Evolutionary conservation across 2,888 invertebrate genomes (phyloP), one percentile per base, ranked within the genome.

Genomic region (Tipula lateralis): DNA sequence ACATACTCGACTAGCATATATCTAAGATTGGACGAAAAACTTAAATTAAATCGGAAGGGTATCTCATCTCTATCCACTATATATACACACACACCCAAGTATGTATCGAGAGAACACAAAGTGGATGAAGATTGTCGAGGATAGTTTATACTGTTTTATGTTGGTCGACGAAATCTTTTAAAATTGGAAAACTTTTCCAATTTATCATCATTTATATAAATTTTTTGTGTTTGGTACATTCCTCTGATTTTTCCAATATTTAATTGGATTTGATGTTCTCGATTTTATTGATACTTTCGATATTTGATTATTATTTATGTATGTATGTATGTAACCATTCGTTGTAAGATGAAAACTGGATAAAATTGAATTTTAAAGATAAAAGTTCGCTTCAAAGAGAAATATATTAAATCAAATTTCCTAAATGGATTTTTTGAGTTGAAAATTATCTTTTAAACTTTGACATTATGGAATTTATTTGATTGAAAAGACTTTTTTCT

Each of bases 131-230:
- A 66, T 66, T 66, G 66, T 66, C 66, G 66, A 66, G 66, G 9
- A 66, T 66, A 66, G 66, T 66, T 66, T 66, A 66, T 9, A 1
- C 19, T 66, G 7, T 66, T n/a, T n/a, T n/a, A n/a, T 66, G 24
- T 66, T 66, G 66, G 66, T 66, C 66, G 66, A 66, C 66, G 24
- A 24, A 66, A 66, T 66, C 66, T 66, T 66, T 66, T 66, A 66
- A 66, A 66, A 66, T 66, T 66, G 66, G 66, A 66, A 66, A 66
- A 66, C 66, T 66, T 66, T 66, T 66, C 24, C 66, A 66, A 66
- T 66, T 66, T 66, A 66, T 66, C 66, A 66, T 66, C 66, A 24
- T 66, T 66, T 66, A 66, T 6, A 13, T 19, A n/a, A 16, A 16
- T 24, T 7, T 66, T 44, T 44, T 3, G 44, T 44, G n/a, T 24